phyloP scores from a whole-genome alignment of 2,888 invertebrate genomes.

The Cephus spinipes region DNA sequence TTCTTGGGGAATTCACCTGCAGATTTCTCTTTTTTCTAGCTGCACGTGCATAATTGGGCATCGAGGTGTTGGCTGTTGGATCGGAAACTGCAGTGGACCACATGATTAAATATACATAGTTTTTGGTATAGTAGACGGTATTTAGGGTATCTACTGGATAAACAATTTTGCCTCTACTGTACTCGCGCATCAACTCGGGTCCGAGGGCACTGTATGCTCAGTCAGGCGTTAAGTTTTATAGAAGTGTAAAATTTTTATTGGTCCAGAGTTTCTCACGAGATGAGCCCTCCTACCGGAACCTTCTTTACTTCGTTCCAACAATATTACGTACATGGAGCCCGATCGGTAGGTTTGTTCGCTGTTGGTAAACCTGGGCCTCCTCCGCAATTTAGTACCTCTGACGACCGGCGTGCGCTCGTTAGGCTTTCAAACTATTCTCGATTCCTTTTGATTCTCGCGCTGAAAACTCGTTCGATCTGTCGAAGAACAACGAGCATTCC shows the following conservation, averaged over 20 bases:
- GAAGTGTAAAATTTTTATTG: constrained; percentile 64
- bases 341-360: neutral
- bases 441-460: neutral
- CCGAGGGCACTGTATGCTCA: constrained; percentile 22
- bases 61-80: neutral
- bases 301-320: neutral
- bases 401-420: neutral
- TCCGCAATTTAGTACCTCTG: neutral
- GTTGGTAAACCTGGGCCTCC: neutral
- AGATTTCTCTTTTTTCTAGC: neutral
- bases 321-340: neutral
- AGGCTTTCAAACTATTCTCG: neutral
- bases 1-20: neutral
- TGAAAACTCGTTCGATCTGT: neutral
- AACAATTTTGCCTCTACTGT: constrained; percentile 36
- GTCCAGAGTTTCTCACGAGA: constrained; percentile 55
- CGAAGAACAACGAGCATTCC: neutral
- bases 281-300: constrained; percentile 15
- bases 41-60: neutral
- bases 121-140: constrained; percentile 23
- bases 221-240: constrained; percentile 45
- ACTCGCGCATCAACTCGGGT: constrained; percentile 13
- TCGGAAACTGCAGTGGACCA: neutral
- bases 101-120: constrained; percentile 29
- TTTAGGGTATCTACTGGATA: constrained; percentile 34